Percentiles rank a stretch among this genome's conserved stretches.
Conservation (phyloP, 2,113 vertebrate species). For the Archilochus colubris region DNA sequence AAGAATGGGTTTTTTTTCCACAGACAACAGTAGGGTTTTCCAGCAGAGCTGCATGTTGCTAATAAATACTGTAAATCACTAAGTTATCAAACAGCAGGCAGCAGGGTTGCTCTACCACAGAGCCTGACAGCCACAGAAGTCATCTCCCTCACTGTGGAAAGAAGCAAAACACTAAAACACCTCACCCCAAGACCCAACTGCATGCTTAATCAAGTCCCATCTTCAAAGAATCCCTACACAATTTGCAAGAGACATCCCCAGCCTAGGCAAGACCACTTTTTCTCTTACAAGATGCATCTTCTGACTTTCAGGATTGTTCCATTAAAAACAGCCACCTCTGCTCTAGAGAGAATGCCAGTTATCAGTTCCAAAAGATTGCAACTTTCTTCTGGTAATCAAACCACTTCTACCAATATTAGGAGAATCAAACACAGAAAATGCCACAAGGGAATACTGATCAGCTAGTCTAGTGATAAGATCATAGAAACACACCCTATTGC, state of each 20-base stretch:
- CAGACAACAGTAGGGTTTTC: not conserved
- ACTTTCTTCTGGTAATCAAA: not conserved
- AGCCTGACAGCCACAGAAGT: not conserved
- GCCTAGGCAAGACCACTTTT: not conserved
- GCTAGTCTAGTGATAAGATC: not conserved
- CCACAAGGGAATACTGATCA: not conserved
- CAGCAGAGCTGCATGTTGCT: not conserved
- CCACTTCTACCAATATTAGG: not conserved
- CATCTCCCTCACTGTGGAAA: not conserved
- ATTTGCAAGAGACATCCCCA: not conserved
- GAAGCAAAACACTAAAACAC: not conserved
- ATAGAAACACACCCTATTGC: not conserved
- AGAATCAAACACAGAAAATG: not conserved
- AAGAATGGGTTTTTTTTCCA: not conserved
- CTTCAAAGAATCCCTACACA: not conserved
- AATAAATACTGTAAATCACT: not conserved
- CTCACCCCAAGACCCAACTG: not conserved
- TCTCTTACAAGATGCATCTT: not conserved
- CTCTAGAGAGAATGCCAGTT: not conserved
- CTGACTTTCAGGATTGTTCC: not conserved
- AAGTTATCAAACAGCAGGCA: not conserved
- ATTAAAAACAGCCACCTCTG: not conserved
- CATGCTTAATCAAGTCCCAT: not conserved
- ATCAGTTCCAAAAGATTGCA: not conserved
- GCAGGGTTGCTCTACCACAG: not conserved